Evolutionary conservation across 2,113 vertebrate species (phyloP).

Genomic region (Corythornis madagascariensis): DNA sequence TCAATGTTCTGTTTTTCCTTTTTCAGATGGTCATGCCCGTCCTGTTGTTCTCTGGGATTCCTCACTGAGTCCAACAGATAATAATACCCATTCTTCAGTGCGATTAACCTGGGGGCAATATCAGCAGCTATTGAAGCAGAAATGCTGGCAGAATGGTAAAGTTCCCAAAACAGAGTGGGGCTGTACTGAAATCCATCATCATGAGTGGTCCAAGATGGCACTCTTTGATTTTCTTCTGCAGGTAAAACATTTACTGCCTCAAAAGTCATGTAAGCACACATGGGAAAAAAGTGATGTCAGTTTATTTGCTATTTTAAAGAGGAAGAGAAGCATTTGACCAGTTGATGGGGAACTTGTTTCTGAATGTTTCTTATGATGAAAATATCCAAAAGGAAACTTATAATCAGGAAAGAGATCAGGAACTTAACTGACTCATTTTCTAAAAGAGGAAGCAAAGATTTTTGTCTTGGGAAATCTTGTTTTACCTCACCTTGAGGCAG

Average conservation of each 20-base stretch:
- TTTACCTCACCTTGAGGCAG: not conserved
- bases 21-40: constrained; percentile 80
- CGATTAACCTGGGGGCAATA: constrained; percentile 88
- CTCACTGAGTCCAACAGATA: constrained; percentile 78
- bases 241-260: constrained; percentile 74
- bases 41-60: constrained; percentile 90
- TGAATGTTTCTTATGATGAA: not conserved
- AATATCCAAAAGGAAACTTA: not conserved
- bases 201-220: constrained; percentile 94
- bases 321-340: not conserved
- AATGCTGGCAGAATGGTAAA: constrained; percentile 88
- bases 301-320: accelerated
- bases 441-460: not conserved
- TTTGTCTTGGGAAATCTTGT: not conserved
- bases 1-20: not conserved
- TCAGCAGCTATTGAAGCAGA: constrained; percentile 84
- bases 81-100: constrained; percentile 75
- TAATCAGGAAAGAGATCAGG: not conserved
- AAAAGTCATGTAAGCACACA: not conserved
- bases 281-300: not conserved
- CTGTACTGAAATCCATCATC: constrained; percentile 87
- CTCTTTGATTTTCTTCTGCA: constrained; percentile 96
- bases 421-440: not conserved
- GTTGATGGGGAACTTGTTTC: not conserved
- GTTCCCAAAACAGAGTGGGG: constrained; percentile 82